Evolutionary conservation across 1,140 invertebrate species (phyloP).

Genomic region (Dryas iulia): DNA sequence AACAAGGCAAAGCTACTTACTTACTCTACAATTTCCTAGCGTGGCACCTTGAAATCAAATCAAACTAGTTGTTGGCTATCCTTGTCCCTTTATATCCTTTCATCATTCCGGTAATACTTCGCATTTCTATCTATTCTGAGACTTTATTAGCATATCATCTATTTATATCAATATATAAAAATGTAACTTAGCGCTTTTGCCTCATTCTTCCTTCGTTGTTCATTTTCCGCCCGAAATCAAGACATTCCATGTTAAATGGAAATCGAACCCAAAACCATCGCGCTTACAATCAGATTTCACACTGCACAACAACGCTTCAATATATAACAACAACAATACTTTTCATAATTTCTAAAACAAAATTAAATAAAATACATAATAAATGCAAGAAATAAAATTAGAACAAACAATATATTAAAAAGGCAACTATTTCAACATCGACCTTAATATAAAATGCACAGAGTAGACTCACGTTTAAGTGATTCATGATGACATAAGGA

Average conservation of each 20-base stretch:
- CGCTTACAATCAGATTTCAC: no score
- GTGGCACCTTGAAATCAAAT: constrained; percentile 6
- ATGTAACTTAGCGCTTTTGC: no score
- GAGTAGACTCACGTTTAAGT: constrained; percentile 26
- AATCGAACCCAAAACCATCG: no score
- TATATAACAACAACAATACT: not conserved
- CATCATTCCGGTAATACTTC: no score
- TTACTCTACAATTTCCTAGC: constrained; percentile 23
- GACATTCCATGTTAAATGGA: no score
- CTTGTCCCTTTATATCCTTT: constrained; percentile 11
- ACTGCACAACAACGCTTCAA: not conserved
- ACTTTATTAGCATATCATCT: not conserved
- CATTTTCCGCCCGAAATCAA: no score
- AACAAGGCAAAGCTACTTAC: constrained; percentile 14
- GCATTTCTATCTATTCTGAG: not conserved
- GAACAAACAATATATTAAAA: not conserved
- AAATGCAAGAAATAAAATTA: not conserved
- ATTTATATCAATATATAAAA: not conserved
- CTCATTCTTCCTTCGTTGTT: no score
- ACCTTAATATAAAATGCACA: constrained; percentile 12
- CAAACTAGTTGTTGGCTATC: constrained; percentile 3
- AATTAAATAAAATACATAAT: not conserved
- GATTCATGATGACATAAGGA: constrained; percentile 38
- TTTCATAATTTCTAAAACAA: not conserved
- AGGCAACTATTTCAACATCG: constrained; percentile 5